Evolutionary conservation across 2,888 invertebrate species (phyloP).

Genomic region (Perithous albicinctus): DNA sequence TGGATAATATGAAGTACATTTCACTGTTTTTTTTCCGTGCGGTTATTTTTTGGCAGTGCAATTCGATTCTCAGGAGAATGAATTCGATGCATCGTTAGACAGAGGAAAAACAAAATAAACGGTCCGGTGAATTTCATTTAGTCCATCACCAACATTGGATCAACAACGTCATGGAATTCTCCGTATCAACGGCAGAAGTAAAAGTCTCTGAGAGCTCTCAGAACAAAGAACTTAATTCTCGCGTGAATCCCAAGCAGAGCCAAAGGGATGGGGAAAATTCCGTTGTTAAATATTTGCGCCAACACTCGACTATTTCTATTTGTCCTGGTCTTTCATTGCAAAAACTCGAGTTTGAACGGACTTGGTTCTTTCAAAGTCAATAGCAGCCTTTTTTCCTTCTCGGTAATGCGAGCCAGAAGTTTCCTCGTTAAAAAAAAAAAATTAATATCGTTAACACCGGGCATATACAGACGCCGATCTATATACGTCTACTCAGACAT

Average conservation of each 20-base stretch:
- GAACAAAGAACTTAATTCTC: not conserved
- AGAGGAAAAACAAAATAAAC: not conserved
- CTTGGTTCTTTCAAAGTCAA: constrained; percentile 18
- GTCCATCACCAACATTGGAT: not conserved
- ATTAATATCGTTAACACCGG: not conserved
- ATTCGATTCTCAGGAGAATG: no score
- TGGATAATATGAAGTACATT: no score
- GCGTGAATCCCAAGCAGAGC: not conserved
- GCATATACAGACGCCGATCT: not conserved
- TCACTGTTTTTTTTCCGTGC: no score
- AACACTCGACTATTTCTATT: not conserved
- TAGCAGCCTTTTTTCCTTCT: constrained; percentile 9
- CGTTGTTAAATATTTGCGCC: constrained; percentile 9
- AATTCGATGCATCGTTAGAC: not conserved
- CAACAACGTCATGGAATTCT: not conserved
- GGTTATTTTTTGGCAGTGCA: no score
- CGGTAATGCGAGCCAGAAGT: not conserved
- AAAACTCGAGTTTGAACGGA: not conserved
- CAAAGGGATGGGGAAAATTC: not conserved
- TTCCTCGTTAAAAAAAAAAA: not conserved
- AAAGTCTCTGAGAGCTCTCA: not conserved
- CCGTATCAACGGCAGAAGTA: not conserved
- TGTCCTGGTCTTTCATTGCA: not conserved
- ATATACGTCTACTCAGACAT: not conserved
- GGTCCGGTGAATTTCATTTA: not conserved